Conservation (phyloP, 2,113 vertebrate genomes). For the Spea multiplicata region DNA sequence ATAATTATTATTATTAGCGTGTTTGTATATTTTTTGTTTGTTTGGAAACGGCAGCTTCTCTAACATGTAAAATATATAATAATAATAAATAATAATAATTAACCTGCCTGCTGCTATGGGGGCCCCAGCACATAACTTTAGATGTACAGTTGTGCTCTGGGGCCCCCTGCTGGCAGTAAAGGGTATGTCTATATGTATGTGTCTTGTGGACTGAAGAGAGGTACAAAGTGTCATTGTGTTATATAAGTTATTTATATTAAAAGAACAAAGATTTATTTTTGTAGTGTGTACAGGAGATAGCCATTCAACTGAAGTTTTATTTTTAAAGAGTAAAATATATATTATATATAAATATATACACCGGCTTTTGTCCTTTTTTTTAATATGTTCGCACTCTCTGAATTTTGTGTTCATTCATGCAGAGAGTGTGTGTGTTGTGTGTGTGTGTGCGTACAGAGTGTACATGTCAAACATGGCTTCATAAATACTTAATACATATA, state of each 20-base stretch:
- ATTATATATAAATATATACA: constrained; percentile 86
- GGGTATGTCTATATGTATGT: constrained; percentile 22
- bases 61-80: constrained; percentile 37
- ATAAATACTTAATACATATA: too few species aligned
- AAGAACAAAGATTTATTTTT: constrained; percentile 85
- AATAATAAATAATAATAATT: constrained; percentile 33
- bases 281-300: constrained; percentile 91
- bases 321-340: constrained; percentile 82
- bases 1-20: constrained; percentile 43
- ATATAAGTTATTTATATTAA: constrained; percentile 94
- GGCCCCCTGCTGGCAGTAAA: background rate
- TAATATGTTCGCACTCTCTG: background rate
- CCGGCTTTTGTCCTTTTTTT: constrained; percentile 64
- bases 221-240: constrained; percentile 78
- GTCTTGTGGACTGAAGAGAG: constrained; percentile 55
- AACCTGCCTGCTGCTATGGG: constrained; percentile 1
- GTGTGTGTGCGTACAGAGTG: background rate
- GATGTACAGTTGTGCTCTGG: background rate
- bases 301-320: constrained; percentile 87
- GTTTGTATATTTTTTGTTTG: constrained; percentile 31
- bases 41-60: constrained; percentile 40
- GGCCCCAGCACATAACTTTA: background rate
- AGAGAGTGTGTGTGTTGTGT: constrained; percentile 6
- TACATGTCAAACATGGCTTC: too few species aligned
- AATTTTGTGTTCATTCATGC: too few species aligned